Evolutionary conservation across 2,113 vertebrate genomes (phyloP).

Genomic region (Brachyhypopomus gauderio): DNA sequence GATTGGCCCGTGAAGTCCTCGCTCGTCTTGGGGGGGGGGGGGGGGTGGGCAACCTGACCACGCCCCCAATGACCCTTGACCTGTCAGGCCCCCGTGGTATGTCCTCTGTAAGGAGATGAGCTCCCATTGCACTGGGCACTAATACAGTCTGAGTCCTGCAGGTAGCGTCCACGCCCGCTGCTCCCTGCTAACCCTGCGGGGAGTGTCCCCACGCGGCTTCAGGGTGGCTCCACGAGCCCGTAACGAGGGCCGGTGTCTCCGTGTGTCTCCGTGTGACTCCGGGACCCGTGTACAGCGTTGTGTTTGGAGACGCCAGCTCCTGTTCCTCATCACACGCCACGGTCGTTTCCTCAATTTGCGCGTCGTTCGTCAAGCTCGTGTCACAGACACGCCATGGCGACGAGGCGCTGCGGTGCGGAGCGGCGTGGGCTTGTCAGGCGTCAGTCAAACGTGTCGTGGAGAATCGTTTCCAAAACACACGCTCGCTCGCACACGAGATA

Average conservation of each 20-base stretch:
- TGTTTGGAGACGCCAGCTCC: not conserved
- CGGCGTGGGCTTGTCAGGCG: conserved; percentile 35
- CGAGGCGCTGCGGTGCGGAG: conserved; percentile 13
- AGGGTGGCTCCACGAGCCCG: conserved; percentile 33
- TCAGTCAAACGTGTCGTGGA: conserved; percentile 36
- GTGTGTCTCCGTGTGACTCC: conserved; percentile 10
- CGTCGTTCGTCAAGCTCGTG: conserved; percentile 40
- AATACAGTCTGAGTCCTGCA: conserved; percentile 19
- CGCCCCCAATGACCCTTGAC: conserved; percentile 35
- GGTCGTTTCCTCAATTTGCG: conserved; percentile 30
- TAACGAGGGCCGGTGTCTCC: conserved; percentile 44
- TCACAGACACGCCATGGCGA: conserved; percentile 29
- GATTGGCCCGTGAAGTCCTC: conserved; percentile 23
- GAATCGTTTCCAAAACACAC: conserved; percentile 3
- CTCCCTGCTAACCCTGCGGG: conserved; percentile 53
- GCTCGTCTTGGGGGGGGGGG: conserved; percentile 52
- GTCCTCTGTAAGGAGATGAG: conserved; percentile 19
- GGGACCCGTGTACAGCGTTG: not conserved
- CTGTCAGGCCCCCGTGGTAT: conserved; percentile 17
- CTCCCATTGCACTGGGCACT: conserved; percentile 26
- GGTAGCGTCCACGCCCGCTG: conserved; percentile 48
- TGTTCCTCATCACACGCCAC: not conserved
- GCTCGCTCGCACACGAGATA: not conserved
- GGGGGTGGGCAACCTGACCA: conserved; percentile 36
- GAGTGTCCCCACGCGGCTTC: conserved; percentile 48